Evolutionary conservation across 2,797 vertebrate species (phyloP).

Genomic region (Arrhamphus sclerolepis): DNA sequence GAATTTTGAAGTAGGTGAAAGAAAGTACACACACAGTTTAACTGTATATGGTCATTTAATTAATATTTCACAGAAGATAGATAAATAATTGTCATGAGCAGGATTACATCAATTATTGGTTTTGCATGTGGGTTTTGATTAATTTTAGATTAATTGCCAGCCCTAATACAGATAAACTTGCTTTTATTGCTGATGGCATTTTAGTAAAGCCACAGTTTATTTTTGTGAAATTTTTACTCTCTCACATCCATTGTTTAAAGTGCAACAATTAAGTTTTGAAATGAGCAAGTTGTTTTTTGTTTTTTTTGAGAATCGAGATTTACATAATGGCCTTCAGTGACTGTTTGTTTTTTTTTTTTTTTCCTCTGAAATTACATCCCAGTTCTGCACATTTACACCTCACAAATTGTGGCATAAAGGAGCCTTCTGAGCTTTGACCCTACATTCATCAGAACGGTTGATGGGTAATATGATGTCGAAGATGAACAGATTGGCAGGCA

Average conservation of each 20-base stretch:
- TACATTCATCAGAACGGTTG: neutral
- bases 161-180: conserved; percentile 11
- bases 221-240: conserved; percentile 38
- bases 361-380: conserved; percentile 37
- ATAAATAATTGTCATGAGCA: too few relatives aligned
- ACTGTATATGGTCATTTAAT: too few relatives aligned
- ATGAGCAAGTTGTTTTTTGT: conserved; percentile 23
- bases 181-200: conserved; percentile 36
- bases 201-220: conserved; percentile 17
- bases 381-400: conserved; percentile 16
- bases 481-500: neutral
- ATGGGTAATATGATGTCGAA: neutral
- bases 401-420: conserved; percentile 37
- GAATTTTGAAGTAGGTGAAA: too few relatives aligned
- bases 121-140: too few relatives aligned
- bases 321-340: conserved; percentile 44
- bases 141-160: conserved; percentile 27
- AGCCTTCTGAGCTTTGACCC: conserved; percentile 15
- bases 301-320: conserved; percentile 32
- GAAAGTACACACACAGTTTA: too few relatives aligned
- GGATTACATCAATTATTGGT: too few relatives aligned
- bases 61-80: too few relatives aligned
- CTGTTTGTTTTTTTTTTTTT: neutral
- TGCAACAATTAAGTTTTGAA: conserved; percentile 19
- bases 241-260: conserved; percentile 28